Percentiles rank a stretch among this genome's conserved stretches.
Conservation (phyloP, 1,140 invertebrate genomes). For the Drosophila nigromelanica region DNA sequence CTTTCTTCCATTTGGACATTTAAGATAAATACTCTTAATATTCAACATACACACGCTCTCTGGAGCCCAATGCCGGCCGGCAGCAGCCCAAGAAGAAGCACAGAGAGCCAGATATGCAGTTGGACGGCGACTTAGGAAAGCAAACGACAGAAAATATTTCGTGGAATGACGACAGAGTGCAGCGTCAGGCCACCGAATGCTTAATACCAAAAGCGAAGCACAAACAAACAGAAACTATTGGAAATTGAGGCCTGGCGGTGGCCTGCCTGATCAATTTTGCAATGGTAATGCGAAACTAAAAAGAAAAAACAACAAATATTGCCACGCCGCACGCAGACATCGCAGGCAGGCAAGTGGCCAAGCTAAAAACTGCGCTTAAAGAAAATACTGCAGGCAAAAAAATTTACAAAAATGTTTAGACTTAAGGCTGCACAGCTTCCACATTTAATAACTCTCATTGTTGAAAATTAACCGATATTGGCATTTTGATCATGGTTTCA, state of each 20-base stretch:
- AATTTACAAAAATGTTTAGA: too few species aligned
- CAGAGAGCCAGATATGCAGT: conserved; percentile 27
- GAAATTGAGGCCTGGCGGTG: conserved; percentile 6
- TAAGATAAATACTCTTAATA: too few species aligned
- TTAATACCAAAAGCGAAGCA: conserved; percentile 42
- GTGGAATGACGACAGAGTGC: conserved; percentile 31
- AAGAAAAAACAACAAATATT: neutral
- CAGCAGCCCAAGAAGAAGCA: conserved; percentile 50
- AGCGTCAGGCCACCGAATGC: conserved; percentile 10
- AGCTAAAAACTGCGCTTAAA: neutral
- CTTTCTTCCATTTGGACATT: conserved; percentile 13
- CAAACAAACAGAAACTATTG: conserved; percentile 51
- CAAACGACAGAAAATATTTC: conserved; percentile 56
- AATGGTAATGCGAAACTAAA: conserved; percentile 23
- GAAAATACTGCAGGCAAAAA: too few species aligned
- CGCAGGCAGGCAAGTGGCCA: neutral
- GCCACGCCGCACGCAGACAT: neutral
- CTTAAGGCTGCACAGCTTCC: too few species aligned
- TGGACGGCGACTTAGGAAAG: conserved; percentile 52
- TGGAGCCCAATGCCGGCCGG: conserved; percentile 64
- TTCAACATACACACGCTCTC: conserved; percentile 40
- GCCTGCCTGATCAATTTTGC: too few species aligned
- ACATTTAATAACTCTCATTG: too few species aligned
- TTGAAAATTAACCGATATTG: too few species aligned
- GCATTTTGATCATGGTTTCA: too few species aligned